Conservation (phyloP, 1,140 invertebrate genomes). For the Centruroides sculpturatus region DNA sequence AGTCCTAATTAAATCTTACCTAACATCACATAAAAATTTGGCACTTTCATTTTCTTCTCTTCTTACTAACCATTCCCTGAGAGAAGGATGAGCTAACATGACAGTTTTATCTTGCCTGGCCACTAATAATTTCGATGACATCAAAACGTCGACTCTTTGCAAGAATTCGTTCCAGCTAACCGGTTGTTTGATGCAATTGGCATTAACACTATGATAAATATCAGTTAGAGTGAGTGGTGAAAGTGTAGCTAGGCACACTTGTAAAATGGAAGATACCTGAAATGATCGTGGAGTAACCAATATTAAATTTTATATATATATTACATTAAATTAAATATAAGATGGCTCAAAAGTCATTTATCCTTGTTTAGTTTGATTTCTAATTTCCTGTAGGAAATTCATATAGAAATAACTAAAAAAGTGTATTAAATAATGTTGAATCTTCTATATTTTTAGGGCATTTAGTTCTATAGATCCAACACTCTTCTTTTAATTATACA, state of each 20-base stretch:
- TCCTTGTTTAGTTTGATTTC: no score
- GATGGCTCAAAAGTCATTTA: no score
- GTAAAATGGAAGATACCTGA: conserved; percentile 48
- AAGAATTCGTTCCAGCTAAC: conserved; percentile 81
- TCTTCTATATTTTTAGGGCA: no score
- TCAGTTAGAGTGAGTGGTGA: conserved; percentile 79
- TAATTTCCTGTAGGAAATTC: no score
- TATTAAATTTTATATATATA: no score
- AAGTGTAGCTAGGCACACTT: conserved; percentile 73
- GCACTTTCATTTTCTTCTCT: no score
- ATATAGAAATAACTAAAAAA: no score
- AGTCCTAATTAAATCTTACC: conserved; percentile 24
- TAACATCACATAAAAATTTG: conserved; percentile 38
- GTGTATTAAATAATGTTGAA: no score
- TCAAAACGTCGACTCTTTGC: conserved; percentile 58
- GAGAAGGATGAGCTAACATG: conserved; percentile 93
- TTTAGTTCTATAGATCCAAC: no score
- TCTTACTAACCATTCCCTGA: conserved; percentile 90
- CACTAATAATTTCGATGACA: conserved; percentile 57
- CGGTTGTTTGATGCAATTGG: conserved; percentile 50
- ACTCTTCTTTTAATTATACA: no score
- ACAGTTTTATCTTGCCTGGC: conserved; percentile 79
- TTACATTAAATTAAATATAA: no score
- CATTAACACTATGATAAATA: conserved; percentile 87
- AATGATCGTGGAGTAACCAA: not conserved